Evolutionary conservation across 1,140 invertebrate species (phyloP).

Genomic region (Penaeus chinensis): DNA sequence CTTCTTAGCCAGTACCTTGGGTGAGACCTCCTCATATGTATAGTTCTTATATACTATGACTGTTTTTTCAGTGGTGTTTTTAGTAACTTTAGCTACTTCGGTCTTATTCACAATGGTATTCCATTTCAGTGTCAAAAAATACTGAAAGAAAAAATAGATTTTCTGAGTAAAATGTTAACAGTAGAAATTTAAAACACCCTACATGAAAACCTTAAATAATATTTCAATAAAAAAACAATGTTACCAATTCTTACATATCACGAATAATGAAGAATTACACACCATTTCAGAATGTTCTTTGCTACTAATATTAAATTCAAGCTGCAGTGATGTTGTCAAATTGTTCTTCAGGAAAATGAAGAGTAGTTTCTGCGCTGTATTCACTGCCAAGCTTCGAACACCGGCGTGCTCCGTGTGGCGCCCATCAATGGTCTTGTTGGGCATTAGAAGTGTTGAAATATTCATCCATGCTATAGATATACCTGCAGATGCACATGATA

Average conservation of each 20-base stretch:
- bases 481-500: conserved; percentile 11
- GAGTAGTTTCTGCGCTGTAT: conserved; percentile 31
- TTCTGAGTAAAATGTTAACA: too few species aligned
- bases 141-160: conserved; percentile 24
- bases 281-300: not conserved
- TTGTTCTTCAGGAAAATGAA: conserved; percentile 39
- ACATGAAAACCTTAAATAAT: too few species aligned
- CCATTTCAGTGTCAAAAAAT: conserved; percentile 17
- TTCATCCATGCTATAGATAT: conserved; percentile 39
- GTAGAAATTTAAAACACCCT: too few species aligned
- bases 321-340: conserved; percentile 16
- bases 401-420: conserved; percentile 28
- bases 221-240: too few species aligned
- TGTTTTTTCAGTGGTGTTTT: not conserved
- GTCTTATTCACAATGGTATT: conserved; percentile 13
- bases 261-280: too few species aligned
- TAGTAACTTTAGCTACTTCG: not conserved
- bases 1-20: not conserved
- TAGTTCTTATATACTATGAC: conserved; percentile 1
- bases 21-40: conserved; percentile 26
- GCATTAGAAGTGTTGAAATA: conserved; percentile 15
- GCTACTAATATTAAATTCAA: conserved; percentile 16
- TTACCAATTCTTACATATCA: too few species aligned
- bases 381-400: conserved; percentile 20
- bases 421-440: not conserved